Base-by-base conservation (phyloP, 2,797 vertebrate genomes). In the Clarias pachynema region DNA sequence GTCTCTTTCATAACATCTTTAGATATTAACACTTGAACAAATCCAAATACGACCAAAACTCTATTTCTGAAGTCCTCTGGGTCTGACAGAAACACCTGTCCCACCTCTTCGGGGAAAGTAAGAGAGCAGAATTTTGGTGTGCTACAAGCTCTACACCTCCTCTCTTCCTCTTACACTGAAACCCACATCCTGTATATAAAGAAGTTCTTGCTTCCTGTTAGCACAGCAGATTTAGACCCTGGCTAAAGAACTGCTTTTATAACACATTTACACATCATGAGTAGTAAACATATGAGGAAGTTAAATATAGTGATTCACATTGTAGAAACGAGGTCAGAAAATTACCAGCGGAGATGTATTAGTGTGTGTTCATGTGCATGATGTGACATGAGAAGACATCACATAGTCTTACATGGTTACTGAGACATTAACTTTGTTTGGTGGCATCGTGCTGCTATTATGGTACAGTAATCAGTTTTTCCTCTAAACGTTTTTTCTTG, bases 1-100 rank as follows among this genome's bases (percentile, higher is more conserved):
- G 84, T 78, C 77, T 84, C 77, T 72, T 57, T 92, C 89, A 95
- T 85, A 77, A 85, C 93, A 94, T 94, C 78, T 81, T 92, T 77
- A 82, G 74, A 82, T 44, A n/a, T 31, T 37, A 53, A 18, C 7
- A 57, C 53, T 66, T n/a, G 31, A 8, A 31, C 78, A 63, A 82
- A 31, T 53, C 66, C 44, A 56, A 68, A 24, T 5, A 8, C 69
- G 72, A 86, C 40, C 0, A 74, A 84, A 75, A 7, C 34, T 37
- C 69, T 44, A 63, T 8, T 68, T 83, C 31, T n/a, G 44, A 37
- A 85, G 84, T 81, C 73, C 59, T 72, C 79, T 79, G 69, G 29
- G 84, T 69, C 57, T 77, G 68, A 83, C 69, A 78, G 24, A 85
- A 66, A 68, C 89, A 88, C 87, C 89, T 88, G 83, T 88, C 62